Percentiles rank a stretch among this genome's conserved stretches.
These are phyloP conservation scores for Ceramica pisi DNA, from an alignment of 2,888 invertebrate species.

Conservation along the genomic window DNA sequence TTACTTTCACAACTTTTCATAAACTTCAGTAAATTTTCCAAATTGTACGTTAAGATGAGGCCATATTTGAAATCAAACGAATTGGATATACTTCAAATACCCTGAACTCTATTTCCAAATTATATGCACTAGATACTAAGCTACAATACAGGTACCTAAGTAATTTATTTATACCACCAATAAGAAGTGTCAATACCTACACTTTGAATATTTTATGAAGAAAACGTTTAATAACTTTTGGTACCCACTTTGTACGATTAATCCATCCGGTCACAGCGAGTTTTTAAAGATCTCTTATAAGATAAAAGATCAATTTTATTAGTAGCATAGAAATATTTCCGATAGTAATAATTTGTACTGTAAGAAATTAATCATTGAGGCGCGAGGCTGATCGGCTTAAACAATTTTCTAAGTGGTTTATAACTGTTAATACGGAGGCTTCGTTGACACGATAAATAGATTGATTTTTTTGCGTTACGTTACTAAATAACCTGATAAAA, in stretches of 20 bases:
- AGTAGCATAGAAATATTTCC: slow-evolving; percentile 58
- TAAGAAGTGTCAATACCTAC: neutral
- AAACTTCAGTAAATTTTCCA: neutral
- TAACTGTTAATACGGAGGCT: slow-evolving; percentile 73
- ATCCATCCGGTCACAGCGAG: slow-evolving; percentile 31
- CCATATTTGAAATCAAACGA: neutral
- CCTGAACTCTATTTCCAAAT: neutral
- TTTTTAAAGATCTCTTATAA: slow-evolving; percentile 34
- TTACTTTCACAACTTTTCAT: neutral
- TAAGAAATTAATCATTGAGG: slow-evolving; percentile 80
- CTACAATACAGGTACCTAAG: neutral
- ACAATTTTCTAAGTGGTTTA: slow-evolving; percentile 71
- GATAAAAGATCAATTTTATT: slow-evolving; percentile 65
- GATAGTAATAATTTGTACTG: slow-evolving; percentile 63
- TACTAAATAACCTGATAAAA: neutral
- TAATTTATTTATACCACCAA: neutral
- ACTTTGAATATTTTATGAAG: slow-evolving; percentile 29
- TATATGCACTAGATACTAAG: neutral
- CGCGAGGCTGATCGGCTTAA: slow-evolving; percentile 70
- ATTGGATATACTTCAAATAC: neutral
- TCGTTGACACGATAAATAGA: slow-evolving; percentile 67
- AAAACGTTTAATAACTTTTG: slow-evolving; percentile 26
- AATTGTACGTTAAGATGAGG: neutral
- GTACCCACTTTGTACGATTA: slow-evolving; percentile 6
- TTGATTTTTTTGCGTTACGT: slow-evolving; percentile 17